Conservation (phyloP, 2,888 invertebrate species). For the Apamea crenata region DNA sequence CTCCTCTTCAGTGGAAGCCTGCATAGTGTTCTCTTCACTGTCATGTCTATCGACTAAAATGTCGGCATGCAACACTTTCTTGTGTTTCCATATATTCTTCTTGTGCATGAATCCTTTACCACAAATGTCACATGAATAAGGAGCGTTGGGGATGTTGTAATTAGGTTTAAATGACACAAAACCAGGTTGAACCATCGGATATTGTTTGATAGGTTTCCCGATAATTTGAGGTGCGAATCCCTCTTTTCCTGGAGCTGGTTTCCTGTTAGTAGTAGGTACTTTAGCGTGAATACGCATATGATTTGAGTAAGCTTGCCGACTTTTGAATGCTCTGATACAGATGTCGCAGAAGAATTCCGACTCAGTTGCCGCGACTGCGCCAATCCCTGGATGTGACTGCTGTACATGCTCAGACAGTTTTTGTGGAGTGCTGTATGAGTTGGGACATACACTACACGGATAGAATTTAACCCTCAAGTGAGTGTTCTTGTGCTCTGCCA, state of each 20-base stretch:
- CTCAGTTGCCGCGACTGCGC: slow-evolving; percentile 74
- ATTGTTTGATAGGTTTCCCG: slow-evolving; percentile 85
- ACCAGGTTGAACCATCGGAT: slow-evolving; percentile 80
- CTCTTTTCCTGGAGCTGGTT: slow-evolving; percentile 80
- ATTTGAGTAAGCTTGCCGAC: slow-evolving; percentile 89
- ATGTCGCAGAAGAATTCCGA: slow-evolving; percentile 89
- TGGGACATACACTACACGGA: slow-evolving; percentile 90
- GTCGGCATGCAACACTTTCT: slow-evolving; percentile 89
- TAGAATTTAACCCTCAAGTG: slow-evolving; percentile 92
- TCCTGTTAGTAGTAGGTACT: slow-evolving; percentile 88
- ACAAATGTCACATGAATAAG: slow-evolving; percentile 91
- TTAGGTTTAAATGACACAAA: slow-evolving; percentile 83
- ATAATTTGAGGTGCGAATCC: slow-evolving; percentile 86
- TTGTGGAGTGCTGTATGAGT: slow-evolving; percentile 91
- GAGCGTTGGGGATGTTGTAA: slow-evolving; percentile 87
- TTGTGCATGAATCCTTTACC: slow-evolving; percentile 91
- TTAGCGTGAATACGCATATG: slow-evolving; percentile 90
- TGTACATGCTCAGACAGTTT: slow-evolving; percentile 90
- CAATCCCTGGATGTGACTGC: slow-evolving; percentile 85
- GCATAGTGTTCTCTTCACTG: slow-evolving; percentile 89
- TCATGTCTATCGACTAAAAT: slow-evolving; percentile 85
- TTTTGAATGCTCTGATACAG: slow-evolving; percentile 91
- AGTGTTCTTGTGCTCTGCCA: slow-evolving; percentile 92
- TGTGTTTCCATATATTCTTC: slow-evolving; percentile 90
- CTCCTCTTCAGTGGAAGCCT: slow-evolving; percentile 88